phyloP scores from a whole-genome alignment of 92 coral and sea anemone species.

The Epizoanthus illoricatus region DNA sequence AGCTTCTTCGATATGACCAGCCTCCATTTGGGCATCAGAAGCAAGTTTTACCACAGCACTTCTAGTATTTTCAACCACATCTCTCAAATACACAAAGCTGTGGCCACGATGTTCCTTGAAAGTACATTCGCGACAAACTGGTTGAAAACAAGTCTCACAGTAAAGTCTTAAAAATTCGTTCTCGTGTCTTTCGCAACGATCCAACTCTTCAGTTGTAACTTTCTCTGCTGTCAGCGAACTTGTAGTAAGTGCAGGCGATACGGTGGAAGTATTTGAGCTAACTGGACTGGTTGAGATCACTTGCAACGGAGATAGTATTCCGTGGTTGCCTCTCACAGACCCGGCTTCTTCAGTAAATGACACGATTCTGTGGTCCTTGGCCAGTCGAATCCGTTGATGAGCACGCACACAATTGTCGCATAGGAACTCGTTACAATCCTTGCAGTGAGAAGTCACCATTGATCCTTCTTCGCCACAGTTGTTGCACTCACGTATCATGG shows the following conservation, averaged over 20 bases:
- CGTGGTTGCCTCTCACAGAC: conserved; percentile 50
- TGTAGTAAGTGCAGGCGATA: conserved; percentile 49
- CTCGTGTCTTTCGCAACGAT: conserved; percentile 87
- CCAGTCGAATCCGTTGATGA: conserved; percentile 89
- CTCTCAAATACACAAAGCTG: conserved; percentile 88
- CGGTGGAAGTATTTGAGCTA: conserved; percentile 47
- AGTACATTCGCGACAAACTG: conserved; percentile 93
- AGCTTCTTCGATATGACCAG: conserved; percentile 80
- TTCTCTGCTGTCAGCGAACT: conserved; percentile 56
- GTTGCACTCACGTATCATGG: conserved; percentile 82
- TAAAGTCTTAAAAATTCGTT: conserved; percentile 81
- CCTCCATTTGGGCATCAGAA: conserved; percentile 81
- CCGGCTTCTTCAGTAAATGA: conserved; percentile 83
- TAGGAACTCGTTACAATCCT: conserved; percentile 85
- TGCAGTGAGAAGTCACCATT: conserved; percentile 89
- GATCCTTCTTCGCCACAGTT: conserved; percentile 96
- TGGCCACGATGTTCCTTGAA: conserved; percentile 88
- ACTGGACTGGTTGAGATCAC: conserved; percentile 36
- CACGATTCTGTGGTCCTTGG: conserved; percentile 93
- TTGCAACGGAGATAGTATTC: conserved; percentile 29
- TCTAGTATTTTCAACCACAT: conserved; percentile 77
- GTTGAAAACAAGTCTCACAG: conserved; percentile 92
- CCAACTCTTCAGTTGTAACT: conserved; percentile 56
- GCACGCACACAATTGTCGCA: conserved; percentile 97
- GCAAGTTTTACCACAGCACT: conserved; percentile 83